These are phyloP conservation scores for Pogonus chalceus DNA, from an alignment of 1,140 invertebrate species.

Conservation along the genomic window DNA sequence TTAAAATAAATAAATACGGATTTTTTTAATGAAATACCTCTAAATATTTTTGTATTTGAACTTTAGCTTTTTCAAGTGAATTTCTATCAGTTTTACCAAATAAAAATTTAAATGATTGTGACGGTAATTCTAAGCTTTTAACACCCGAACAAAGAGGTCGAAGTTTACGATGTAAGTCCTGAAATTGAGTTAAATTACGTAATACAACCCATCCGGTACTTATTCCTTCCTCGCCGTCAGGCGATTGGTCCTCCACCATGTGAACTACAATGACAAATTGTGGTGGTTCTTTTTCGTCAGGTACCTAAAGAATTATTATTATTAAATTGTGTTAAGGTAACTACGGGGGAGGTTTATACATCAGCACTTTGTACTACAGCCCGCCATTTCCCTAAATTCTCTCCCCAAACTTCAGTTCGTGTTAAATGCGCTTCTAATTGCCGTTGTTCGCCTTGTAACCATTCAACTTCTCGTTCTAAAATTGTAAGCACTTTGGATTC, in stretches of 20 bases:
- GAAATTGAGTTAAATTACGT: conserved; percentile 70
- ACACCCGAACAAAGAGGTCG: conserved; percentile 68
- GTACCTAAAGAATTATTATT: conserved; percentile 47
- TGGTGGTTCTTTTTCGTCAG: conserved; percentile 67
- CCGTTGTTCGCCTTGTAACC: conserved; percentile 63
- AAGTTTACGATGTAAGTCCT: conserved; percentile 75
- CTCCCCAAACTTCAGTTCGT: conserved; percentile 80
- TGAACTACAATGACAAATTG: conserved; percentile 78
- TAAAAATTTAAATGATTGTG: conserved; percentile 65
- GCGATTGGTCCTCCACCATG: conserved; percentile 50
- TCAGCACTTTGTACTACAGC: conserved; percentile 72
- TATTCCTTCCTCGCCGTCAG: conserved; percentile 51
- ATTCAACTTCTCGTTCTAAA: conserved; percentile 72
- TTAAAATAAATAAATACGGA: conserved; percentile 9
- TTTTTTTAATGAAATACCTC: conserved; percentile 42
- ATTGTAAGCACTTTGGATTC: conserved; percentile 64
- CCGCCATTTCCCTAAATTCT: conserved; percentile 76
- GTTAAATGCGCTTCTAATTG: conserved; percentile 72
- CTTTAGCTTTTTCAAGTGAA: conserved; percentile 70
- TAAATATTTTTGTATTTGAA: conserved; percentile 75
- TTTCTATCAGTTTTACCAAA: conserved; percentile 70
- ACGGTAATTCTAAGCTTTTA: conserved; percentile 70
- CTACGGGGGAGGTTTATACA: conserved; percentile 36
- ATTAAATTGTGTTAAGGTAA: conserved; percentile 3
- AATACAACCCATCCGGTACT: conserved; percentile 76